These are phyloP conservation scores for Lasiommata megera DNA, from an alignment of 2,888 invertebrate species.

Conservation along the genomic window DNA sequence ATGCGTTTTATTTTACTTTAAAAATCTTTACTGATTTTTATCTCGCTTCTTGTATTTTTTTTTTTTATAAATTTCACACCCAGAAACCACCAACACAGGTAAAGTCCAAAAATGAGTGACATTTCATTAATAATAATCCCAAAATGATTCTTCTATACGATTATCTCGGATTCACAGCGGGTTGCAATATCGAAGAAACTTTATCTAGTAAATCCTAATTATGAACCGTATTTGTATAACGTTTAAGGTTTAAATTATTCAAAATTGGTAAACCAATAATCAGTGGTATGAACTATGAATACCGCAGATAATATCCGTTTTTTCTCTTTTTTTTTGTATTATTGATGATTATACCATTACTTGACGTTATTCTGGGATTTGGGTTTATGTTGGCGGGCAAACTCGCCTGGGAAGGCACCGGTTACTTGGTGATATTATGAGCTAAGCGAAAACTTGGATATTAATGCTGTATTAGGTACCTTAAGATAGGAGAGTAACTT, in stretches of 20 bases:
- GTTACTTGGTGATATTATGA: no score
- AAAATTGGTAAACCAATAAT: not conserved
- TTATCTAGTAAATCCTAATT: not conserved
- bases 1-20: no score
- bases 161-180: conserved; percentile 64
- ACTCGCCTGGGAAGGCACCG: not conserved
- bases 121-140: conserved; percentile 71
- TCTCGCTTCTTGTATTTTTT: not conserved
- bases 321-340: conserved; percentile 50
- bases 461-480: no score
- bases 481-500: no score
- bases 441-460: no score
- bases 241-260: not conserved
- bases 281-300: conserved; percentile 7
- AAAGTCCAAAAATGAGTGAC: conserved; percentile 41
- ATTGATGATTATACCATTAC: conserved; percentile 75
- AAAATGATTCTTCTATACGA: conserved; percentile 26
- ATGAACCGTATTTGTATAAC: conserved; percentile 1
- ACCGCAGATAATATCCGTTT: conserved; percentile 14
- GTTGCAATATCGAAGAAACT: conserved; percentile 36
- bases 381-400: not conserved
- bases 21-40: no score
- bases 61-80: not conserved
- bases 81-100: conserved; percentile 15
- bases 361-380: conserved; percentile 38